Percentiles rank a stretch among this genome's conserved stretches.
These are phyloP conservation scores for Suncus etruscus DNA, from an alignment of 2,113 vertebrate genomes.

Conservation along the genomic window DNA sequence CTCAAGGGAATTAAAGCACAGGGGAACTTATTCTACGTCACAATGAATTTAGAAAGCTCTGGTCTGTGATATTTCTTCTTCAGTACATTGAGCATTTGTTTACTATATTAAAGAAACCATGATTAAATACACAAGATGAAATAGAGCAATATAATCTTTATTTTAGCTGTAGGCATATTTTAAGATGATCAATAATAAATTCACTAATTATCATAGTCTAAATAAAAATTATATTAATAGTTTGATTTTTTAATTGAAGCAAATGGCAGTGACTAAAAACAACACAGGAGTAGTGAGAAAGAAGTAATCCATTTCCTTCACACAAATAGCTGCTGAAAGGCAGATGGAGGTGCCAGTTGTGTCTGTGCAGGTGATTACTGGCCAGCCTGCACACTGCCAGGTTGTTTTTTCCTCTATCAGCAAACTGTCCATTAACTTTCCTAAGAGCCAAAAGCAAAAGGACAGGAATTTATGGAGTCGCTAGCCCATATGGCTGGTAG, in stretches of 20 bases:
- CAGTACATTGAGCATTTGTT: not conserved
- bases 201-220: slow-evolving; percentile 20
- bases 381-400: slow-evolving; percentile 77
- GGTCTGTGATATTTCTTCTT: not conserved
- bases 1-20: not conserved
- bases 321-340: slow-evolving; percentile 74
- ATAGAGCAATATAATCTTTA: not conserved
- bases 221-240: slow-evolving; percentile 45
- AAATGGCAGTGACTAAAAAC: not conserved
- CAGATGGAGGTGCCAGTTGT: slow-evolving; percentile 87
- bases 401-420: slow-evolving; percentile 83
- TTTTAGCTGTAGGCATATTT: slow-evolving; percentile 17
- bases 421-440: slow-evolving; percentile 86
- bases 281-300: not conserved
- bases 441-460: slow-evolving; percentile 85
- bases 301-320: slow-evolving; percentile 62
- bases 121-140: not conserved
- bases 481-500: slow-evolving; percentile 90
- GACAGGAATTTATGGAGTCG: slow-evolving; percentile 89
- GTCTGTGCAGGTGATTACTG: slow-evolving; percentile 83
- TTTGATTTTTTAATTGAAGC: slow-evolving; percentile 66
- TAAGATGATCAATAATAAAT: not conserved
- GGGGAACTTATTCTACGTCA: not conserved
- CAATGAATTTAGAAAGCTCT: not conserved
- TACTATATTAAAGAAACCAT: not conserved